Evolutionary conservation across 2,797 vertebrate genomes (phyloP), one percentile per base, ranked within the genome.

Genomic region (Leptodactylus fallax): DNA sequence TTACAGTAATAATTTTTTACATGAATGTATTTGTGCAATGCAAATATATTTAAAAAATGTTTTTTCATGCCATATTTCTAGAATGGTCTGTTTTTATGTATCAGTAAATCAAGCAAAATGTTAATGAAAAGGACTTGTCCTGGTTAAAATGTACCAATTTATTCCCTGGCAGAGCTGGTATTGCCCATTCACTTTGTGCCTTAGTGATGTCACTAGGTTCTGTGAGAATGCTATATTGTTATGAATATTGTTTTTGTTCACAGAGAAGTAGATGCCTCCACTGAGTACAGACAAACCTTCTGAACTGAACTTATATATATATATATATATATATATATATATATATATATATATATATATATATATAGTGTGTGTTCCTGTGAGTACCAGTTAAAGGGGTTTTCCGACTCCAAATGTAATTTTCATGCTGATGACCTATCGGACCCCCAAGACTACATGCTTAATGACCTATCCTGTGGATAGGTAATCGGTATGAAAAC

Each of bases 21-120:
- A 56, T 81, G 56, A 74, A 88, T 85, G 78, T 88, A 81, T 88
- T 81, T 85, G 82, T 88, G 81, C 53, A 84, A 76, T 51, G 65
- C 74, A 79, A 81, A 83, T 47, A 55, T 87, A 23, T 83, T 83
- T 83, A 47, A 14, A 56, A 55, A 74, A 25, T 81, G n/a, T 87
- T 49, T 72, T 49, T 74, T 72, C 12, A 76, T 85, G 55, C 71
- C 83, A 25, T 85, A 85, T 76, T 61, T 76, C 55, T 85, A 76
- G 55, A 60, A 76, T 60, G 36, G 13, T 49, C 5, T 67, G 58
- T 81, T 27, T 49, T 36, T 65, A 81, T 63, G 19, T 16, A 81
- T 81, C 47, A 49, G 69, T 84, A 56, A 71, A 72, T 83, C 17
- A 56, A 49, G 53, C 12, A 74, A 58, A 36, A 61, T 80, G 11